phyloP scores from a whole-genome alignment of 2,888 invertebrate genomes.

The Petrolisthes cinctipes region DNA sequence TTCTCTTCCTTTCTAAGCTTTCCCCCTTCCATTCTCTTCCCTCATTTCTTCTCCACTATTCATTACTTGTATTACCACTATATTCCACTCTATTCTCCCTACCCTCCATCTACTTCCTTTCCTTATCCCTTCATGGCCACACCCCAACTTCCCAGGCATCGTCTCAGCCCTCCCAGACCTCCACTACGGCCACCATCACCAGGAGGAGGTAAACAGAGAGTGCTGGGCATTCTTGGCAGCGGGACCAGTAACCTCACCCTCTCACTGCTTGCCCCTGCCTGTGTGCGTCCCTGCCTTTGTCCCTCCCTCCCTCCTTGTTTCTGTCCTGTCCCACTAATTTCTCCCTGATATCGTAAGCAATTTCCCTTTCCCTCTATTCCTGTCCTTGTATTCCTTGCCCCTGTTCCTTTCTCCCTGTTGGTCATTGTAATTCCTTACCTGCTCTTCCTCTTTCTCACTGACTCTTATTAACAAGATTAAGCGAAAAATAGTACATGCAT shows the following conservation, averaged over 20 bases:
- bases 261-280: slow-evolving; percentile 16
- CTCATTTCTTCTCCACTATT: neutral
- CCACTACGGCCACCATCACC: too few relatives aligned
- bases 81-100: neutral
- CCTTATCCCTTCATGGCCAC: neutral
- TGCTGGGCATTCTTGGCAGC: slow-evolving; percentile 26
- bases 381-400: neutral
- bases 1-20: neutral
- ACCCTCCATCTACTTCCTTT: neutral
- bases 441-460: neutral
- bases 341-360: too few relatives aligned
- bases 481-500: too few relatives aligned
- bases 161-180: neutral
- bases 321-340: neutral
- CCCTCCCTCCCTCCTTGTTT: neutral
- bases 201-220: neutral
- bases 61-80: neutral
- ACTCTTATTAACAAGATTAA: neutral
- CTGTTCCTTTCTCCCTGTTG: neutral
- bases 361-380: neutral
- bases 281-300: slow-evolving; percentile 4
- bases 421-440: neutral
- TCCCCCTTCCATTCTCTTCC: neutral
- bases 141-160: neutral
- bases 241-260: slow-evolving; percentile 17